Conservation (phyloP, 1,140 invertebrate species). For the Halictus rubicundus region DNA sequence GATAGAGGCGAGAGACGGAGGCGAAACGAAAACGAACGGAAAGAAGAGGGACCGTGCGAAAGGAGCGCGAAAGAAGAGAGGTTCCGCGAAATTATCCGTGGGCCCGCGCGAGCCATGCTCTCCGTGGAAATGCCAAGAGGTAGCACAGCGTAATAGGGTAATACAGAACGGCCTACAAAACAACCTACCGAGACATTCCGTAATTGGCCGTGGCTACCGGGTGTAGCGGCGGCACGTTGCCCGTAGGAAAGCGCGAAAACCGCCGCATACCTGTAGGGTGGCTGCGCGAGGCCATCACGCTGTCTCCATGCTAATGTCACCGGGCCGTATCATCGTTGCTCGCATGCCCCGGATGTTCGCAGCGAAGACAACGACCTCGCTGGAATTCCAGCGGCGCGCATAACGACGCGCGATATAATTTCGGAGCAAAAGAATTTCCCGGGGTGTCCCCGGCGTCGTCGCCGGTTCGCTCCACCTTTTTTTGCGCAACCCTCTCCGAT, state of each 20-base stretch:
- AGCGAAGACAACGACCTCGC: constrained; percentile 44
- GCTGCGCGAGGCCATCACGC: background rate
- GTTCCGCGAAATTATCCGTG: constrained; percentile 69
- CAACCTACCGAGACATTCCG: constrained; percentile 66
- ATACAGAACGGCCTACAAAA: constrained; percentile 64
- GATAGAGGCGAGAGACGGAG: background rate
- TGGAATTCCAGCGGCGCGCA: constrained; percentile 31
- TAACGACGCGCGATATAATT: constrained; percentile 33
- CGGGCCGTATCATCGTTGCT: constrained; percentile 30
- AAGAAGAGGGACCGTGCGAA: background rate
- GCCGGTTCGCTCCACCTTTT: no score
- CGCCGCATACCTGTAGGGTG: constrained; percentile 21
- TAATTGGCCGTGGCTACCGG: constrained; percentile 72
- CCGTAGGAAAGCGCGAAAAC: constrained; percentile 43
- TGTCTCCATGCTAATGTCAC: constrained; percentile 42
- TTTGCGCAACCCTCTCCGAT: no score
- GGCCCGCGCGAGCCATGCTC: constrained; percentile 54
- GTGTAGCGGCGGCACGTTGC: background rate
- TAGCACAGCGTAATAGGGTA: constrained; percentile 74
- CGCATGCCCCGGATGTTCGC: constrained; percentile 39
- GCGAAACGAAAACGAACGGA: background rate
- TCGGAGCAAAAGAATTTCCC: constrained; percentile 33
- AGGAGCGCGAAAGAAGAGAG: background rate
- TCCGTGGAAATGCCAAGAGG: constrained; percentile 34
- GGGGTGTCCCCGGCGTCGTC: background rate